phyloP scores from a whole-genome alignment of 2,888 invertebrate genomes.

The Perdita meconis region DNA sequence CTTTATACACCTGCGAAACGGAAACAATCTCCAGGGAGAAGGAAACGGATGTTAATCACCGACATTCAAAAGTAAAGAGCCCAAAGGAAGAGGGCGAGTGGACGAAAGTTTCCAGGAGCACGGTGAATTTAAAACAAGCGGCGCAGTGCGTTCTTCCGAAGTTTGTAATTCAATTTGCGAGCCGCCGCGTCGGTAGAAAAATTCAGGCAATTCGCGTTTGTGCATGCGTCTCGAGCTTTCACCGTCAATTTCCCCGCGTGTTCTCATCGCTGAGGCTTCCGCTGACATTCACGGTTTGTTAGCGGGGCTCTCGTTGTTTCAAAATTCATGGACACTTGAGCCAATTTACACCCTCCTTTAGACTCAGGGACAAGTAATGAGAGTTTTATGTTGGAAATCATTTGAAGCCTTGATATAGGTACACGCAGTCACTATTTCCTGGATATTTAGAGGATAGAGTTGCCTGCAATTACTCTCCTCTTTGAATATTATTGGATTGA shows the following conservation, averaged over 20 bases:
- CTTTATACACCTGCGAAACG: not conserved
- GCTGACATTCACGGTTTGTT: conserved; percentile 1
- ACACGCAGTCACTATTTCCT: not conserved
- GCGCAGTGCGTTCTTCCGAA: conserved; percentile 47
- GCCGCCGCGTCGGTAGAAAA: conserved; percentile 29
- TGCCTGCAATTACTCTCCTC: not conserved
- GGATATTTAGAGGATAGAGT: not conserved
- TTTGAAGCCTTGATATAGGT: not conserved
- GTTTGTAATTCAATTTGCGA: conserved; percentile 64
- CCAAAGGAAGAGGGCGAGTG: not conserved
- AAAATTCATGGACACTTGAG: not conserved
- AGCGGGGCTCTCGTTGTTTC: not conserved
- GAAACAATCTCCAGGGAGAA: conserved; percentile 21
- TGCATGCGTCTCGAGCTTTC: conserved; percentile 27
- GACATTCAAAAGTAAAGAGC: conserved; percentile 57
- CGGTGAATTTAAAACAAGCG: conserved; percentile 65
- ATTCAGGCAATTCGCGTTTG: conserved; percentile 54
- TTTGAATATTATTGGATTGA: too few species aligned
- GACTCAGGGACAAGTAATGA: not conserved
- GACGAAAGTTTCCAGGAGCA: conserved; percentile 44
- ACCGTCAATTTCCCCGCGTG: conserved; percentile 39
- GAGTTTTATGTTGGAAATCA: not conserved
- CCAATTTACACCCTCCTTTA: not conserved
- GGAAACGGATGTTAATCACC: conserved; percentile 56
- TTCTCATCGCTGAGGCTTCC: conserved; percentile 11